These are phyloP conservation scores for Leptestheria dahalacensis DNA, from an alignment of 1,140 invertebrate genomes.

Conservation along the genomic window DNA sequence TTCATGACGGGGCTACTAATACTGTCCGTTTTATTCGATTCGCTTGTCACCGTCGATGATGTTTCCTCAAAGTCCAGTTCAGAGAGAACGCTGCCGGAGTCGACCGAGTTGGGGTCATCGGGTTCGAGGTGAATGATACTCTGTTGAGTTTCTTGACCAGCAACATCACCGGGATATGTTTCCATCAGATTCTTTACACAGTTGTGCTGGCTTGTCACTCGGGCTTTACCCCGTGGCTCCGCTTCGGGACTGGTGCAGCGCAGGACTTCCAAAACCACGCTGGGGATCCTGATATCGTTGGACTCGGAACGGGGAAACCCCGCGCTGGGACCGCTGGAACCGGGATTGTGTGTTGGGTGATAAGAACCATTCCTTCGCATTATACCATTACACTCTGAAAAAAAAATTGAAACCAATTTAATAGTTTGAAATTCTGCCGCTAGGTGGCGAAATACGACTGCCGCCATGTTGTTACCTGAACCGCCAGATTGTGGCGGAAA, in stretches of 20 bases:
- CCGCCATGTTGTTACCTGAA: too few relatives aligned
- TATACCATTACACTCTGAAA: too few relatives aligned
- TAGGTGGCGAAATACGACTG: too few relatives aligned
- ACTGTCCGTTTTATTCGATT: constrained; percentile 1
- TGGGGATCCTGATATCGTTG: constrained; percentile 3
- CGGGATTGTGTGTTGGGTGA: too few relatives aligned
- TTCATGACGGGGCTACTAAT: not conserved
- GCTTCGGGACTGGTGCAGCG: not conserved
- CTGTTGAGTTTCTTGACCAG: not conserved
- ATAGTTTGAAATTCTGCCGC: too few relatives aligned
- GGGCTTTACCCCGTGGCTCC: too few relatives aligned
- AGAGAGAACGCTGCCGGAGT: constrained; percentile 8
- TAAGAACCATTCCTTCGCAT: too few relatives aligned
- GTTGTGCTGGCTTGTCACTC: not conserved
- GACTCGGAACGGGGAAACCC: not conserved
- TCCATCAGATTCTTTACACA: not conserved
- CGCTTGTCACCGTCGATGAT: constrained; percentile 3
- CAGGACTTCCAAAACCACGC: not conserved
- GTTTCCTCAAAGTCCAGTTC: constrained; percentile 8
- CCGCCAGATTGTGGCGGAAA: too few relatives aligned
- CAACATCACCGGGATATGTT: not conserved
- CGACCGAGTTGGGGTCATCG: constrained; percentile 13
- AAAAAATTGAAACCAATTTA: too few relatives aligned
- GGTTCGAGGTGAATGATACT: constrained; percentile 11
- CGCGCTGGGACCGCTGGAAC: too few relatives aligned